phyloP scores from a whole-genome alignment of 2,113 vertebrate species.

The Suricata suricatta region DNA sequence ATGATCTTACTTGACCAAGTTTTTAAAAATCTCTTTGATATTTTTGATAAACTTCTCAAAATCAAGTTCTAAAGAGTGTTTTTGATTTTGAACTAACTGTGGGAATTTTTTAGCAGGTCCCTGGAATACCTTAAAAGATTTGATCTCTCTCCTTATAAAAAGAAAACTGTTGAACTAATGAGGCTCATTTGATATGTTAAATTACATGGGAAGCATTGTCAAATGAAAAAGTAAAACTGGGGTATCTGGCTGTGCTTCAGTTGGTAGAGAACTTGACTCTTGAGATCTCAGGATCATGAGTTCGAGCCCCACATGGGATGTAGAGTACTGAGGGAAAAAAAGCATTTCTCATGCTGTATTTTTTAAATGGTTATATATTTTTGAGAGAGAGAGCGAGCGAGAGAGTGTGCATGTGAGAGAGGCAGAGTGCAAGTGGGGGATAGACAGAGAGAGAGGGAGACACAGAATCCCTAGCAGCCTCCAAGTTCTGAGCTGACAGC shows the following conservation, averaged over 20 bases:
- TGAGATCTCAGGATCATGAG: not conserved
- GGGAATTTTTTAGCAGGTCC: not conserved
- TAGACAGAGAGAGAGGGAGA: too few relatives aligned
- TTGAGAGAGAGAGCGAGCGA: too few relatives aligned
- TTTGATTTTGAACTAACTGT: not conserved
- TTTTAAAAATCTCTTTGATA: not conserved
- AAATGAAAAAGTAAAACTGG: not conserved
- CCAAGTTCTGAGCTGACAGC: too few relatives aligned
- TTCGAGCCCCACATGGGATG: not conserved
- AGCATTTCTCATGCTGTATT: not conserved
- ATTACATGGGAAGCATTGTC: not conserved
- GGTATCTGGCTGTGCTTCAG: not conserved
- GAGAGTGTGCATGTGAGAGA: too few relatives aligned
- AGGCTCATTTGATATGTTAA: not conserved
- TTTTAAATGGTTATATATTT: too few relatives aligned
- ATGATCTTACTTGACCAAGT: not conserved
- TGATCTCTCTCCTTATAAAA: not conserved
- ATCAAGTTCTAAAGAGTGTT: not conserved
- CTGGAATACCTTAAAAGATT: not conserved
- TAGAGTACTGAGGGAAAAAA: not conserved
- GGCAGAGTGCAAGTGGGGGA: too few relatives aligned
- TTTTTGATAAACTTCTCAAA: not conserved
- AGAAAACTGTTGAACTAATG: not conserved
- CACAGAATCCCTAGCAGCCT: too few relatives aligned
- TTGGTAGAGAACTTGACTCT: not conserved